Evolutionary conservation across 2,888 invertebrate genomes (phyloP), one percentile per base, ranked within the genome.

Genomic region (Sclerodermus sp.): DNA sequence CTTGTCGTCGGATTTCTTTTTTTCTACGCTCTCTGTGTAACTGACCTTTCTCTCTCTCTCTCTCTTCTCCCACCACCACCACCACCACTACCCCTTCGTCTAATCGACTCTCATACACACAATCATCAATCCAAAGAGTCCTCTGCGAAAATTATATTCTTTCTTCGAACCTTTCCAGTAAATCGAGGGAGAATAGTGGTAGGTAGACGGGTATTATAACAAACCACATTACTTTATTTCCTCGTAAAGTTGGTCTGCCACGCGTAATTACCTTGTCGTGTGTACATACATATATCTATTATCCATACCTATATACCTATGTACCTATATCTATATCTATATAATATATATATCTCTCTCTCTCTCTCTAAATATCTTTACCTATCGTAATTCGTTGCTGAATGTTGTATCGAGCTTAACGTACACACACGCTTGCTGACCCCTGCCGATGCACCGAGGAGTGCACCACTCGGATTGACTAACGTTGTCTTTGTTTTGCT

Each of bases 161-260:
- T 67, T 73, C 64, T 74, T 72, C 63, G 63, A 70, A 75, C 70
- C 70, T 75, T 75, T 75, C 75, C 74, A 75, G 75, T 75, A 75
- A 75, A 75, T 75, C 75, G 70, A 75, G 72, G 75, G 75, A 75
- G 65, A 73, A 66, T 73, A 75, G 75, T 75, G 75, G 75, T 75
- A 75, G 75, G 75, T 75, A 75, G 61, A 73, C 67, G 73, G 73
- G 73, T 70, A 71, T 69, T 71, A 68, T 71, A 70, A 57, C 65
- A 64, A 64, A 63, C n/a, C n/a, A n/a, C 53, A 57, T 64, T 60
- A 51, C 64, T 69, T 63, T 60, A 53, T 67, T 66, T 71, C 68
- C 71, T 69, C 65, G 69, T 70, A 69, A 67, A 65, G 62, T 68
- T 73, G 71, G 63, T 67, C 67, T 71, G 60, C 64, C 67, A 69